Conservation (phyloP, 1,140 invertebrate species). For the Meloidogyne hapla region DNA sequence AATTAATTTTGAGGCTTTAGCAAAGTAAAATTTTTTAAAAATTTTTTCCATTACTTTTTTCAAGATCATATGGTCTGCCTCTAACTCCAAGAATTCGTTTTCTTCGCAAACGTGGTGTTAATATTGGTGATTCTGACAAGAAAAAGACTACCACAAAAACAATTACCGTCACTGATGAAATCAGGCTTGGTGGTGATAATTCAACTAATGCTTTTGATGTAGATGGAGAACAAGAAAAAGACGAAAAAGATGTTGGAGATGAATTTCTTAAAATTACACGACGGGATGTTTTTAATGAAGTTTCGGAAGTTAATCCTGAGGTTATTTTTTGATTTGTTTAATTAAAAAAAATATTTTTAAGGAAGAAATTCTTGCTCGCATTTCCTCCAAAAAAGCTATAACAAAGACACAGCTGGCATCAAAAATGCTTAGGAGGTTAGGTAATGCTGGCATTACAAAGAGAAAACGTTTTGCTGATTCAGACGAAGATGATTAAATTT, state of each 20-base stretch:
- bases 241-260: slow-evolving; percentile 41
- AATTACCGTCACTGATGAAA: slow-evolving; percentile 7
- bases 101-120: slow-evolving; percentile 42
- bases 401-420: slow-evolving; percentile 50
- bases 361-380: slow-evolving; percentile 37
- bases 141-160: background rate
- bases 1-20: slow-evolving; percentile 54
- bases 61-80: slow-evolving; percentile 57
- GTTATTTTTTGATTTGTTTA: background rate
- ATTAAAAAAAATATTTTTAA: slow-evolving; percentile 15
- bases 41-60: slow-evolving; percentile 25
- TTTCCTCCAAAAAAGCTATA: slow-evolving; percentile 41
- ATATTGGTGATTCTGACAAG: slow-evolving; percentile 28
- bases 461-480: slow-evolving; percentile 53
- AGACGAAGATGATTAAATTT: slow-evolving; percentile 27
- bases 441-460: slow-evolving; percentile 40
- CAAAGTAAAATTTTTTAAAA: slow-evolving; percentile 30
- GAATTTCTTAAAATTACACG: slow-evolving; percentile 51
- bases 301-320: slow-evolving; percentile 18
- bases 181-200: background rate
- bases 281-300: slow-evolving; percentile 49
- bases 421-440: slow-evolving; percentile 47
- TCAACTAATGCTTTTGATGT: slow-evolving; percentile 11
- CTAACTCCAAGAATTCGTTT: slow-evolving; percentile 59
- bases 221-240: slow-evolving; percentile 34